A percentile compares a stretch with the other conserved stretches of the same genome.
These are phyloP conservation scores for Merodon equestris DNA, from an alignment of 2,888 invertebrate genomes.

Conservation along the genomic window DNA sequence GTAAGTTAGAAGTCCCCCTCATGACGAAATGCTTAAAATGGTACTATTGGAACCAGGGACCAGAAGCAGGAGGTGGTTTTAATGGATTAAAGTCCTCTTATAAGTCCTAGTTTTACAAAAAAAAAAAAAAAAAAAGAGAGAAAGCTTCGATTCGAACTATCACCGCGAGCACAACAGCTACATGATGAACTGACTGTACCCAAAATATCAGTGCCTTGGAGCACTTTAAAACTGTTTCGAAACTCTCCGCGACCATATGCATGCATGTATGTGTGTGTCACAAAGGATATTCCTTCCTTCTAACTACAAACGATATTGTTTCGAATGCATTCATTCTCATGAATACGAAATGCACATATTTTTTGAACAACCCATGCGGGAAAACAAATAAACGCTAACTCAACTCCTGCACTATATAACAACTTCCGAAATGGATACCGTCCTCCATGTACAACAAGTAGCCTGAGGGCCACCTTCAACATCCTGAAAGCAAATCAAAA, in stretches of 20 bases:
- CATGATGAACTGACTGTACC: neutral
- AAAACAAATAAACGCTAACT: constrained; percentile 16
- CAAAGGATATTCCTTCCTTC: constrained; percentile 9
- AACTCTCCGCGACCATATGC: neutral
- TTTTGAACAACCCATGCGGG: constrained; percentile 21
- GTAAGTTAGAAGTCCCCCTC: no score
- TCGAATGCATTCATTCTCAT: constrained; percentile 34
- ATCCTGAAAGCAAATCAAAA: constrained; percentile 52
- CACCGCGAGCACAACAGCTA: neutral
- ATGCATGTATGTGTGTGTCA: neutral
- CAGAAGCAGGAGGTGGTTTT: no score
- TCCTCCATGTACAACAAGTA: constrained; percentile 37
- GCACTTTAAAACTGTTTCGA: neutral
- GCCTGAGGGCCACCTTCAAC: constrained; percentile 58
- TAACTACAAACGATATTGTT: constrained; percentile 39
- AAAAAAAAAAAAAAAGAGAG: no score
- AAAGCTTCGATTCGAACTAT: neutral
- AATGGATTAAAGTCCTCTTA: no score
- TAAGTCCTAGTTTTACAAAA: no score
- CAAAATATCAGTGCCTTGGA: neutral
- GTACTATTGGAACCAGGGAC: no score
- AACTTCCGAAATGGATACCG: constrained; percentile 22
- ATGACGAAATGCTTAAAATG: no score
- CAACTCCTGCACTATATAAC: constrained; percentile 18
- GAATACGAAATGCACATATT: constrained; percentile 42